Evolutionary conservation across 2,797 vertebrate genomes (phyloP).

Genomic region (Triplophysa bombifrons): DNA sequence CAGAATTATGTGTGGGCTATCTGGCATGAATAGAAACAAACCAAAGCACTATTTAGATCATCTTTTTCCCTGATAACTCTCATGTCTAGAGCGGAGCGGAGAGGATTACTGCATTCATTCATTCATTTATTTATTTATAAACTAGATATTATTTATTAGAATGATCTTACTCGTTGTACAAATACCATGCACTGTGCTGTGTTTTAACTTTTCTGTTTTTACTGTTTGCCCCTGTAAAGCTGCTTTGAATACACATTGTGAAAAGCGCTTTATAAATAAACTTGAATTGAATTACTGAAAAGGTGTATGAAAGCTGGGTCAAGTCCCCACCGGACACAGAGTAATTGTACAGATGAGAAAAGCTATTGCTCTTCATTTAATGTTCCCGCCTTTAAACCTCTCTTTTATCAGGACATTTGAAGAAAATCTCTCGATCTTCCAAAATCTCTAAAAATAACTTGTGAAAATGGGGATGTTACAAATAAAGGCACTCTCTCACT

Average conservation of each 20-base stretch:
- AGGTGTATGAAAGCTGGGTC: conserved; percentile 13
- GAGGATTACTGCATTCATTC: conserved; percentile 57
- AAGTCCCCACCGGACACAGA: conserved; percentile 34
- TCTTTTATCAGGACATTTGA: conserved; percentile 53
- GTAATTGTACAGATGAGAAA: conserved; percentile 37
- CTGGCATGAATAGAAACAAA: conserved; percentile 5
- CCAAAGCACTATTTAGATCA: conserved; percentile 14
- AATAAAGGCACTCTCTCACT: not conserved
- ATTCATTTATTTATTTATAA: too few relatives aligned
- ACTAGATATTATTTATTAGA: too few relatives aligned
- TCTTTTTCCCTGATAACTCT: conserved; percentile 10
- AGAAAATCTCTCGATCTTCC: conserved; percentile 38
- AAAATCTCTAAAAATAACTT: conserved; percentile 30
- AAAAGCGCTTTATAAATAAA: too few relatives aligned
- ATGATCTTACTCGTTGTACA: too few relatives aligned
- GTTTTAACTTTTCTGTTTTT: too few relatives aligned
- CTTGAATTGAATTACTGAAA: too few relatives aligned
- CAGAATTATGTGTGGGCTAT: conserved; percentile 15
- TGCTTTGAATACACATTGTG: too few relatives aligned
- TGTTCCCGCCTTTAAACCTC: conserved; percentile 57
- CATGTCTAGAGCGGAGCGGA: conserved; percentile 38
- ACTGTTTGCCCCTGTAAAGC: too few relatives aligned
- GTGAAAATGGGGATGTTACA: conserved; percentile 17
- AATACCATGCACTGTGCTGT: too few relatives aligned
- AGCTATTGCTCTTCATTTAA: conserved; percentile 51